Evolutionary conservation across 2,797 vertebrate species (phyloP), one percentile per base, ranked within the genome.

Genomic region (Cyclura pinguis): DNA sequence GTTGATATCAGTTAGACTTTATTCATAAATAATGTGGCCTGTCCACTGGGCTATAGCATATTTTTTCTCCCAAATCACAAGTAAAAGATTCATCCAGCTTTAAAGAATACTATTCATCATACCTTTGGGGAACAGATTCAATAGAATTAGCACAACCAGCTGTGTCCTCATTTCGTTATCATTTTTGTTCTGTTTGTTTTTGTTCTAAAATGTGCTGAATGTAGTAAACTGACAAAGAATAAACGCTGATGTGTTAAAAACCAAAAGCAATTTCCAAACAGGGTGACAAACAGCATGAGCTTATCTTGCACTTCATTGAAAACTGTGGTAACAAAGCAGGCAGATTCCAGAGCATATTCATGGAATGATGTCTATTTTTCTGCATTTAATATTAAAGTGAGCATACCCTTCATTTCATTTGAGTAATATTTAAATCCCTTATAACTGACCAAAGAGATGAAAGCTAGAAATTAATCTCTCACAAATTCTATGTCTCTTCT

Each of bases 71-170:
- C 12, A 72, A 69, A 59, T 3, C 32, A 9, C 55, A 81, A 82
- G 6, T 14, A 55, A 89, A 22, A 59, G 42, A 18, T 32, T 4
- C 72, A 85, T 67, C 55, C 47, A 38, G 5, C 35, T 90, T 89
- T 52, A 85, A 78, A 87, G 3, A 78, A 67, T 55, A 22, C 0
- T 91, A 27, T 38, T 91, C 80, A 50, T 1, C 52, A 42, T 38
- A 82, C 62, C 89, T 85, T 86, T 3, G 2, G 52, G 78, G 69
- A 89, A 84, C 80, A 22, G 85, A 94, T 47, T 74, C 47, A 80
- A 55, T 91, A 50, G 1, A 82, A 82, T 92, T 89, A 88, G 0
- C 1, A 6, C 72, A 84, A 78, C 47, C 92, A 91, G 9, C 1
- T 89, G 20, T 52, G 0, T 12, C 50, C 72, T 4, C 0, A 29